phyloP scores from a whole-genome alignment of 2,888 invertebrate species.

The Camponotus fellah region DNA sequence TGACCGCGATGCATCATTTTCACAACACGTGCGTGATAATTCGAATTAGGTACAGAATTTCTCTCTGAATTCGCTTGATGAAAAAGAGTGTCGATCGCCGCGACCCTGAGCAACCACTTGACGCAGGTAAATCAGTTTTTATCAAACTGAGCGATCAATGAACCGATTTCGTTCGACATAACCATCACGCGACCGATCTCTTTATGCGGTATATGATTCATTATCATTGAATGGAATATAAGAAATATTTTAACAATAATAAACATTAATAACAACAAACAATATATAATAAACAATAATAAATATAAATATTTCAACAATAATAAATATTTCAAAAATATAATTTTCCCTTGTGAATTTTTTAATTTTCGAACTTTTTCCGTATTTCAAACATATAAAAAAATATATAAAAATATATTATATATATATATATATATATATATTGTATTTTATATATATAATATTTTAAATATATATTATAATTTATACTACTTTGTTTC shows the following conservation, averaged over 20 bases:
- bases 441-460: too few relatives aligned
- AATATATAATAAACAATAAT: not conserved
- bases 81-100: slow-evolving; percentile 54
- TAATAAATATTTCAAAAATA: too few relatives aligned
- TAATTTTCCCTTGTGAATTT: not conserved
- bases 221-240: not conserved
- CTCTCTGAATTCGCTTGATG: slow-evolving; percentile 37
- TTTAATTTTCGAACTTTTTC: not conserved
- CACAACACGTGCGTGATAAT: slow-evolving; percentile 56
- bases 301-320: too few relatives aligned
- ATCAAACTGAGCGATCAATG: slow-evolving; percentile 6
- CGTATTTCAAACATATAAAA: not conserved
- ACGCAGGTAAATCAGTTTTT: slow-evolving; percentile 46
- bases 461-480: too few relatives aligned
- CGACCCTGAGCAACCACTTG: slow-evolving; percentile 51
- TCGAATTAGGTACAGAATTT: slow-evolving; percentile 46
- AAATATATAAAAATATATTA: too few relatives aligned
- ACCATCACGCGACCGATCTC: slow-evolving; percentile 1
- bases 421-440: too few relatives aligned
- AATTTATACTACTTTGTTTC: not conserved
- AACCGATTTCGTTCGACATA: slow-evolving; percentile 24
- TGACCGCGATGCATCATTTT: not conserved
- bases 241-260: not conserved
- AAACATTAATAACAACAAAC: not conserved
- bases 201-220: not conserved